These are phyloP conservation scores for Belgica antarctica DNA, from an alignment of 2,888 invertebrate species.

Conservation along the genomic window DNA sequence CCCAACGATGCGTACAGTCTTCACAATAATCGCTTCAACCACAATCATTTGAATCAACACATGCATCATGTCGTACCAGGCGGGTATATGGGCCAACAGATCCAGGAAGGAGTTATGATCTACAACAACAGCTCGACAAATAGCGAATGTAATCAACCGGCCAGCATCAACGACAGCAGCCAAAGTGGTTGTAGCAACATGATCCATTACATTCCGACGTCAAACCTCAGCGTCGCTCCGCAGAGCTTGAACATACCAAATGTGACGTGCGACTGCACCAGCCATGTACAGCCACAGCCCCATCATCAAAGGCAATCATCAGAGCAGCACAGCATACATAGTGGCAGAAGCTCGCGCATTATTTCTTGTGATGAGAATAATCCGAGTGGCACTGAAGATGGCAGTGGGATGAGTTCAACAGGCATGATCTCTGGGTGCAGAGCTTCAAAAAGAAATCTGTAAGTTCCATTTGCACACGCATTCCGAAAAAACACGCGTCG, in stretches of 20 bases:
- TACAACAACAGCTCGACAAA: slow-evolving; percentile 41
- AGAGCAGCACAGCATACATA: slow-evolving; percentile 44
- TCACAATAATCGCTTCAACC: slow-evolving; percentile 41
- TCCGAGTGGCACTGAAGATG: slow-evolving; percentile 48
- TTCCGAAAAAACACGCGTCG: background rate
- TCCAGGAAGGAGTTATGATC: slow-evolving; percentile 35
- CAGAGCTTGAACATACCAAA: slow-evolving; percentile 39
- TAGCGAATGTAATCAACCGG: slow-evolving; percentile 41
- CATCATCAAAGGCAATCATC: slow-evolving; percentile 41
- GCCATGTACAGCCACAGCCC: slow-evolving; percentile 10
- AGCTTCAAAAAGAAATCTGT: slow-evolving; percentile 36
- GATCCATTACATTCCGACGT: slow-evolving; percentile 39
- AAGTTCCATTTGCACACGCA: background rate
- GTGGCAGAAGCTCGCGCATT: slow-evolving; percentile 46
- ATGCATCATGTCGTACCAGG: slow-evolving; percentile 22
- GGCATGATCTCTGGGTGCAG: slow-evolving; percentile 29
- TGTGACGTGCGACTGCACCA: slow-evolving; percentile 29
- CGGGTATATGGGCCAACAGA: slow-evolving; percentile 7
- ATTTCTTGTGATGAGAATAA: slow-evolving; percentile 47
- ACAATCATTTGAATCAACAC: slow-evolving; percentile 42
- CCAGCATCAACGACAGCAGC: slow-evolving; percentile 31
- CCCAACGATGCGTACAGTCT: slow-evolving; percentile 37
- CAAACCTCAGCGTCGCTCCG: slow-evolving; percentile 29
- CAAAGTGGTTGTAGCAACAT: slow-evolving; percentile 41
- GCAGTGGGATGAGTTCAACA: slow-evolving; percentile 40